Evolutionary conservation across 2,888 invertebrate species (phyloP).

Genomic region (Rutpela maculata): DNA sequence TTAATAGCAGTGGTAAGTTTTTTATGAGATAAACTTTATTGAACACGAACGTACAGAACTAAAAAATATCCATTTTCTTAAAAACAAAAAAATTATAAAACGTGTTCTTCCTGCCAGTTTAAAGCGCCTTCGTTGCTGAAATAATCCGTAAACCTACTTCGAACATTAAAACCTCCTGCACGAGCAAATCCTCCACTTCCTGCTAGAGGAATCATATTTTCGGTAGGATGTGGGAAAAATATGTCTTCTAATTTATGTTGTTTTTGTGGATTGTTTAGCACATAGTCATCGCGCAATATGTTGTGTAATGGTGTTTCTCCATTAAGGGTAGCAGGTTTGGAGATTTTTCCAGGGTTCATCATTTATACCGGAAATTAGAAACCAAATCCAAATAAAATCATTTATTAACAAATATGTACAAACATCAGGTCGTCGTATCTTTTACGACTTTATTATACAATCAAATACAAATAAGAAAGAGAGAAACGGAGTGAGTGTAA

Average conservation of each 20-base stretch:
- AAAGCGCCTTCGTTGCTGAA: conserved; percentile 29
- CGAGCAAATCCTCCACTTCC: conserved; percentile 33
- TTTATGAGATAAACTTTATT: neutral
- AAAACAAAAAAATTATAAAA: neutral
- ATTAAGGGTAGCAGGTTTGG: no score
- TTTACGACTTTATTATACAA: no score
- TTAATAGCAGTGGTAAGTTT: neutral
- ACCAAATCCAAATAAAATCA: no score
- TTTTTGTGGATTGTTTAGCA: neutral
- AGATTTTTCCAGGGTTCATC: no score
- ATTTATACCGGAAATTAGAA: no score
- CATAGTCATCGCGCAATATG: conserved; percentile 46
- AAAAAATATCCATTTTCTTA: neutral
- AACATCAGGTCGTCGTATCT: no score
- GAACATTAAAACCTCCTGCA: conserved; percentile 26
- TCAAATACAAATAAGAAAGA: no score
- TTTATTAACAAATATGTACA: no score
- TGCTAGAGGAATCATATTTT: conserved; percentile 31
- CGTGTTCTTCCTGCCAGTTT: conserved; percentile 6
- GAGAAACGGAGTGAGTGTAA: no score
- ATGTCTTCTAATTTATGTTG: neutral
- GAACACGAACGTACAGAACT: neutral
- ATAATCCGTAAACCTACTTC: conserved; percentile 24
- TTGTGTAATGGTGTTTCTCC: no score
- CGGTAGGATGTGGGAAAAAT: neutral